Conservation (phyloP, 1,140 invertebrate species). For the Saccostrea glomerata region DNA sequence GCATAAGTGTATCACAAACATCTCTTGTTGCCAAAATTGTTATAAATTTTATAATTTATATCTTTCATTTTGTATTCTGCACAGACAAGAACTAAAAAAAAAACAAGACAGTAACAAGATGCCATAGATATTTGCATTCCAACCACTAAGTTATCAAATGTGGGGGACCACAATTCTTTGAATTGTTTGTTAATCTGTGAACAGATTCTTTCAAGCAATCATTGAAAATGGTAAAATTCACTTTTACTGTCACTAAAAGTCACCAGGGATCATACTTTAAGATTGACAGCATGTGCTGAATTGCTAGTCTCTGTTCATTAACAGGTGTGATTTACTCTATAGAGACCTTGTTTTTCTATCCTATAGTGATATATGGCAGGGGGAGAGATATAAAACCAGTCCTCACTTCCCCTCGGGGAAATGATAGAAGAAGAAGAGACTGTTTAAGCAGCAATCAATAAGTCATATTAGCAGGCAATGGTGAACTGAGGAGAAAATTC, state of each 20-base stretch:
- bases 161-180: too few species aligned
- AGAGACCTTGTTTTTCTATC: neutral
- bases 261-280: neutral
- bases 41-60: too few species aligned
- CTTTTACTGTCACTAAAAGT: neutral
- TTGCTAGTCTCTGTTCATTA: neutral
- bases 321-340: neutral
- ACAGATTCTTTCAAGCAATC: neutral
- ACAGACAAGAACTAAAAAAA: too few species aligned
- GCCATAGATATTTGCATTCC: too few species aligned
- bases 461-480: slow-evolving; percentile 1
- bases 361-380: neutral
- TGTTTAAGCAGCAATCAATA: neutral
- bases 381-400: neutral
- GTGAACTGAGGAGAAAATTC: neutral
- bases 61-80: too few species aligned
- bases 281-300: slow-evolving; percentile 6
- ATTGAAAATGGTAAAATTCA: neutral
- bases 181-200: neutral
- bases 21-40: too few species aligned
- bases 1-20: too few species aligned
- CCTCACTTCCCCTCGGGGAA: neutral
- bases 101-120: too few species aligned
- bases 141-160: too few species aligned
- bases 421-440: neutral